Base-by-base conservation (phyloP, 2,113 vertebrate species). In the Notechis scutatus region DNA sequence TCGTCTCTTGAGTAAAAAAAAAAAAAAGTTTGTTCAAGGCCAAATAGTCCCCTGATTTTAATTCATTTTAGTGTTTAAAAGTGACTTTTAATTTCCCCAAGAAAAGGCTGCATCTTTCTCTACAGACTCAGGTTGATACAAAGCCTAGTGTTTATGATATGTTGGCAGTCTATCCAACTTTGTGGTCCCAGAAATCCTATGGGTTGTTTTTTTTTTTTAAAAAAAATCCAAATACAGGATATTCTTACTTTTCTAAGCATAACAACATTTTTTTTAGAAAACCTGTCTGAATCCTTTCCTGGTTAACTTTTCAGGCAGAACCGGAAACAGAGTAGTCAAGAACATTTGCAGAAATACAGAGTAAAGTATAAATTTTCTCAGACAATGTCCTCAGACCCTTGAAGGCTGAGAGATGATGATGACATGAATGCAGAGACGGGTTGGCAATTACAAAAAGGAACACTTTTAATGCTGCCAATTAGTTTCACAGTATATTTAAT, bases 61-160 rank as follows among this genome's bases (percentile, higher is more conserved):
- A 24, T 54, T 81, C 94, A 94, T 85, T 93, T 94, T 74, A 45
- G 15, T 93, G n/a, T 61, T 74, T 91, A 94, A 57, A 54, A 89
- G 23, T n/a, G 21, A 42, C n/a, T 89, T 89, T 85, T 42, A 39
- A 81, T 81, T 87, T 94, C 94, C 94, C 93, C 94, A 95, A 94
- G 91, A 91, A 93, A 87, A 3, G 54, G 42, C 56, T 7, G 23
- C n/a, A 20, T 29, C 12, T 10, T 87, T 50, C 52, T 50, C 8
- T 39, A 91, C 88, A 95, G 74, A 0, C 91, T 95, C 94, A 93
- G 45, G 74, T 95, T 87, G 89, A 95, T 94, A 39, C 12, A 92
- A 29, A 92, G 56, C 90, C 95, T 57, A 94, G 93, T 95, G 81
- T 96, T 95, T 95, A 94, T 94, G 96, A 96, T 93, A 89, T 45